These are phyloP conservation scores for Thunnus albacares DNA, from an alignment of 2,797 vertebrate species.

Conservation along the genomic window DNA sequence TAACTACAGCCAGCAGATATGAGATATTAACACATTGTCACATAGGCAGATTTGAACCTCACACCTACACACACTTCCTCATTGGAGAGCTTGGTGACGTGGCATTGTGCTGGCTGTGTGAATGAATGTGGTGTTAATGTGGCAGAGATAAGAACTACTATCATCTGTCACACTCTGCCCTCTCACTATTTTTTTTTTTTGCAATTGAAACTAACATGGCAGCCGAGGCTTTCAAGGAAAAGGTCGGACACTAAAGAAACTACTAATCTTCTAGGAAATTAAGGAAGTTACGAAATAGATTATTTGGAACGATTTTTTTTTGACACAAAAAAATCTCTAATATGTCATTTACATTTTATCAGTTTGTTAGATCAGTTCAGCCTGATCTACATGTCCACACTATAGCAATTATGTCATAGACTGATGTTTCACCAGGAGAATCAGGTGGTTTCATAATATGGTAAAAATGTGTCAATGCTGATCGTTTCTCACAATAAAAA, in stretches of 20 bases:
- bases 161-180: background rate
- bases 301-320: too few species aligned
- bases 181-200: background rate
- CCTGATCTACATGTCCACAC: background rate
- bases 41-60: background rate
- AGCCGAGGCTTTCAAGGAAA: constrained; percentile 2
- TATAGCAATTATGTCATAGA: too few species aligned
- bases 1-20: background rate
- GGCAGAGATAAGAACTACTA: constrained; percentile 7
- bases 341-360: background rate
- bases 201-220: background rate
- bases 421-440: background rate
- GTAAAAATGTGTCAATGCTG: too few species aligned
- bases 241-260: background rate
- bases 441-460: background rate
- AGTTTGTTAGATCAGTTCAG: background rate
- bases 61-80: constrained; percentile 4
- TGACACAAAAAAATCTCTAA: background rate
- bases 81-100: background rate
- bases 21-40: background rate
- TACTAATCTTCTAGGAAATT: too few species aligned
- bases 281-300: too few species aligned
- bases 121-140: constrained; percentile 31
- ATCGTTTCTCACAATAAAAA: background rate
- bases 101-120: background rate